Base-by-base conservation (phyloP, 1,140 invertebrate species). In the Ceratina calcarata region DNA sequence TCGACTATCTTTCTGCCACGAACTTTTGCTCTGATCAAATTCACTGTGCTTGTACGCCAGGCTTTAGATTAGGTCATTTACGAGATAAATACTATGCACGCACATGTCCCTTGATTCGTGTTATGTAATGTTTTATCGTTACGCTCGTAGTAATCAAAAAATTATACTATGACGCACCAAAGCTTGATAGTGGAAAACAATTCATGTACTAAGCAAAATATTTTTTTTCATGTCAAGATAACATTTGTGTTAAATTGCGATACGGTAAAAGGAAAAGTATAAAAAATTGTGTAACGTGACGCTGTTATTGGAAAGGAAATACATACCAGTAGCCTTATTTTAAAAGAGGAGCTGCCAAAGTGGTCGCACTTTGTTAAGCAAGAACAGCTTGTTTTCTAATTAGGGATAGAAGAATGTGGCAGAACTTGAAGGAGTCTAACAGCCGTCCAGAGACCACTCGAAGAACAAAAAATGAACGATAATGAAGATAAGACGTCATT, bases 401-500 rank as follows among this genome's bases (percentile, higher is more conserved):
- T 37, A 55, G 27, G 16, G 27, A 20, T 7, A 37, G 61, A 65
- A n/a, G 27, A 65, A 18, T 16, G 49, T 37, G 13, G 16, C 16
- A 62, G 16, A 66, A 55, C 10, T 24, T 49, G 12, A 24, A 61
- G 37, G 37, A 13, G 27, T 55, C 15, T 37, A 20, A 64, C 45
- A 7, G 49, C 20, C 62, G 0, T 53, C n/a, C n/a, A 45, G 7
- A 55, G 60, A 13, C 37, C 22, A 53, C 70, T 51, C 27, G 0
- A 16, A 27, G 22, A 64, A 45, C 32, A 64, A 49, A 61, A 61
- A 16, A 55, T 32, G 61, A 66, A 37, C 27, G 12, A 58, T 45
- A 74, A 74, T 74, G 53, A 66, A 37, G 49, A 32, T 8, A 16
- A 53, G 60, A 53, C 24, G 71, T 53, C 60, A 64, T 32, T 65